These are phyloP conservation scores for Ibycter americanus DNA, from an alignment of 2,797 vertebrate species.

Conservation along the genomic window DNA sequence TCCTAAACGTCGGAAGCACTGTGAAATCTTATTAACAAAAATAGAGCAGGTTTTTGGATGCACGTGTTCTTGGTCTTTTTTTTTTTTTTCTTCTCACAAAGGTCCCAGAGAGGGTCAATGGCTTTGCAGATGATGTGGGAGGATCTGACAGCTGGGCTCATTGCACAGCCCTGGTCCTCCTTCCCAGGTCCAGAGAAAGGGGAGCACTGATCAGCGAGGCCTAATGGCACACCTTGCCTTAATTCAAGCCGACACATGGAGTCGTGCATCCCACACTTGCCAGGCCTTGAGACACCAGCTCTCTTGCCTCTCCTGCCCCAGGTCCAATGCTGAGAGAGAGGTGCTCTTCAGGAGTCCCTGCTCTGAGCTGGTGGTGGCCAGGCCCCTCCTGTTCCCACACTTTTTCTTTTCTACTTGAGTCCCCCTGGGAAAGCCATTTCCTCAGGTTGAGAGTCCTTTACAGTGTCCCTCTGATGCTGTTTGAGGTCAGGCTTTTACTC, in stretches of 20 bases:
- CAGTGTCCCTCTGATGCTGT: background rate
- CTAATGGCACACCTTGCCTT: background rate
- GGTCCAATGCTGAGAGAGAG: accelerated
- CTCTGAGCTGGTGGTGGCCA: background rate
- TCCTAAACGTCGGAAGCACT: background rate
- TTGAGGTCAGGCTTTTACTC: background rate
- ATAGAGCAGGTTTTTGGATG: background rate
- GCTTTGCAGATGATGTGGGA: constrained; percentile 4
- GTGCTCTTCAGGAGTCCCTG: background rate
- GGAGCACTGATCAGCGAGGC: accelerated
- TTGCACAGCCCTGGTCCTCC: background rate
- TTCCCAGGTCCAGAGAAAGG: background rate
- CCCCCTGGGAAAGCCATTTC: background rate
- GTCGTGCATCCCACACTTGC: accelerated
- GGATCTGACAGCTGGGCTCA: background rate
- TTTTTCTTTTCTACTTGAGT: background rate
- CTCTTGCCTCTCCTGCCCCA: background rate
- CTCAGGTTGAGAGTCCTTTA: background rate
- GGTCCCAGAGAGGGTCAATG: background rate
- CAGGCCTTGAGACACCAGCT: background rate
- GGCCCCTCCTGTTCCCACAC: background rate
- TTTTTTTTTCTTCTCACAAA: background rate
- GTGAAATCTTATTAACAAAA: background rate
- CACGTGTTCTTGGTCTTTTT: background rate
- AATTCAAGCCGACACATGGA: background rate